Conservation (phyloP, 2,888 invertebrate genomes). For the Lithophane socia region DNA sequence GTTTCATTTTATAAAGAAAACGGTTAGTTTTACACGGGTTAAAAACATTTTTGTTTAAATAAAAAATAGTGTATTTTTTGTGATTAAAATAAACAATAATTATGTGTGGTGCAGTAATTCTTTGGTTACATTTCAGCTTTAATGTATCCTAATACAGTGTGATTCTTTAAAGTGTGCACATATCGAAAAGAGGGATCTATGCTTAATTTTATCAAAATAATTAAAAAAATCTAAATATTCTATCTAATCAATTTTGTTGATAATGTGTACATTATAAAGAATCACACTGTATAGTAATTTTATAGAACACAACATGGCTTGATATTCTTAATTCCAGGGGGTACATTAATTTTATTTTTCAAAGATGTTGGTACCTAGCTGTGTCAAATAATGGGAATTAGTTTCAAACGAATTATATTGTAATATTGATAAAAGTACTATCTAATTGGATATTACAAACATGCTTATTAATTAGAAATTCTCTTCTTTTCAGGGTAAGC, state of each 20-base stretch:
- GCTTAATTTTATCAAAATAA: too few species aligned
- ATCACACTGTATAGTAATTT: background rate
- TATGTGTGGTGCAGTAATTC: background rate
- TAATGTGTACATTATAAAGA: too few species aligned
- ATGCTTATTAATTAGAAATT: slow-evolving; percentile 7
- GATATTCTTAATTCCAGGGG: background rate
- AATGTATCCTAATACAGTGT: background rate
- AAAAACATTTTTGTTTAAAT: background rate
- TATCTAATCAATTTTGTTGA: too few species aligned
- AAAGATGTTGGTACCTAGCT: too few species aligned
- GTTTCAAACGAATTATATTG: background rate
- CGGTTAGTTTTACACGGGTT: background rate
- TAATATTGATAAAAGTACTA: background rate
- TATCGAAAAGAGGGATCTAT: too few species aligned
- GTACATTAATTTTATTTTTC: too few species aligned
- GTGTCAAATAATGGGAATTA: too few species aligned
- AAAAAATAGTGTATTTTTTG: too few species aligned
- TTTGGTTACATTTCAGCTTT: background rate
- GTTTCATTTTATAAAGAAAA: background rate
- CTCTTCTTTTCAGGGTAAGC: slow-evolving; percentile 57
- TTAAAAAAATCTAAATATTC: too few species aligned
- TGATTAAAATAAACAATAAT: too few species aligned
- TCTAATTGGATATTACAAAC: background rate
- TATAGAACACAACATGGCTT: background rate
- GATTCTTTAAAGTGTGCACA: too few species aligned